Base-by-base conservation (phyloP, 2,888 invertebrate species). In the Nemotelus nigrinus region DNA sequence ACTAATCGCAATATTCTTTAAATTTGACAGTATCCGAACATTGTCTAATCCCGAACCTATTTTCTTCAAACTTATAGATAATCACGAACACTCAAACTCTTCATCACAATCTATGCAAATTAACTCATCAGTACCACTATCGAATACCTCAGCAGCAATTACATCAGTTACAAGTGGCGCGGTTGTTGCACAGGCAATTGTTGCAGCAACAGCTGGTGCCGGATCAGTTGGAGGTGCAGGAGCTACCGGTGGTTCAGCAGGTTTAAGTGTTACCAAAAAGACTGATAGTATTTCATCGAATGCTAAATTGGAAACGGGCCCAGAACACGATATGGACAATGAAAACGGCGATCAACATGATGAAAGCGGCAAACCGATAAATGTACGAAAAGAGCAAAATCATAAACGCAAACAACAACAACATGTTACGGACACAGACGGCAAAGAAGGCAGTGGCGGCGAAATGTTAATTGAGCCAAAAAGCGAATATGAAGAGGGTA, bases 401-500 rank as follows among this genome's bases (percentile, higher is more conserved):
- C 25, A 25, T 25, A 77, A 76, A 76, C 85, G 83, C 80, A 83
- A 84, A 82, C 83, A 80, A 78, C 80, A 84, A 82, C 83, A 80
- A 78, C 80, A 79, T 72, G 81, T 81, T 78, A 82, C 81, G 50
- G 79, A 81, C 41, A 85, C 86, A 44, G 81, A 80, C 70, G 53
- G 41, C 55, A 58, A 53, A 45, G 68, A 77, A 68, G 79, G 81
- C 43, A 85, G 85, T 48, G 57, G 63, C 41, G 63, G 60, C 48
- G 81, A 80, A 76, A 82, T 87, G 82, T 85, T 87, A 76, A 86
- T 93, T 85, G 92, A 92, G 89, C 93, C 93, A 87, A 93, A 93
- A 90, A 90, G 92, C 88, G 93, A 93, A 89, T 92, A 91, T 86
- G 89, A 91, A 82, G 92, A 92, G 80, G 92, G 92, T 83, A 88